Conservation (phyloP, 2,888 invertebrate species). For the Drosophila leonis region DNA sequence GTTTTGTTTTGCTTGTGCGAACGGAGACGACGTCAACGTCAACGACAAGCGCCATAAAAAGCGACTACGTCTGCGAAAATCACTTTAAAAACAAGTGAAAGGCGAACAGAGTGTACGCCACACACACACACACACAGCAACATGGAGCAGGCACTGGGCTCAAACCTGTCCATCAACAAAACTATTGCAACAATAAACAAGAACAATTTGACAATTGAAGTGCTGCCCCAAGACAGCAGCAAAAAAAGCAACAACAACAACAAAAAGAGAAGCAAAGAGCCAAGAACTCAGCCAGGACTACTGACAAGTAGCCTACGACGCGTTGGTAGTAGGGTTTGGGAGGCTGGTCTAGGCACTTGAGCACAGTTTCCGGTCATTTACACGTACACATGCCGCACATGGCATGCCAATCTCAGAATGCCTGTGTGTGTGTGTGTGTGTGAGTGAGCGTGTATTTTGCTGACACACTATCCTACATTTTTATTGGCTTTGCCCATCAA, state of each 20-base stretch:
- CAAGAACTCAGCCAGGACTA: slow-evolving; percentile 27
- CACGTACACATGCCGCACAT: slow-evolving; percentile 67
- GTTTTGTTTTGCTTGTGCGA: slow-evolving; percentile 73
- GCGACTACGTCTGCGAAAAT: slow-evolving; percentile 75
- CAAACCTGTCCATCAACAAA: slow-evolving; percentile 78
- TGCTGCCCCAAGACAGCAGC: slow-evolving; percentile 52
- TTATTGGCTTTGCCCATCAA: slow-evolving; percentile 61
- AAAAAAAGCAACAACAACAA: slow-evolving; percentile 1
- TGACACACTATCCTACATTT: slow-evolving; percentile 83
- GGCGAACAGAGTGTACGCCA: slow-evolving; percentile 27
- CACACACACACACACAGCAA: slow-evolving; percentile 2
- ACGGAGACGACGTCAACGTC: slow-evolving; percentile 45
- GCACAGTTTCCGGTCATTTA: slow-evolving; percentile 84
- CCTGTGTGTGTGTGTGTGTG: slow-evolving; percentile 2
- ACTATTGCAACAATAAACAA: slow-evolving; percentile 80
- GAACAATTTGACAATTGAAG: slow-evolving; percentile 81
- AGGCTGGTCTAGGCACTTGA: slow-evolving; percentile 62
- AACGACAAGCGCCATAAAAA: slow-evolving; percentile 73
- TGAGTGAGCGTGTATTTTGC: slow-evolving; percentile 32
- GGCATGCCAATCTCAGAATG: slow-evolving; percentile 50
- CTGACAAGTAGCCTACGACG: slow-evolving; percentile 53
- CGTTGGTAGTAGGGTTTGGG: not conserved
- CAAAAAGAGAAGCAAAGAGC: slow-evolving; percentile 6
- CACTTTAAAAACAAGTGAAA: slow-evolving; percentile 79
- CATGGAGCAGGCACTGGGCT: slow-evolving; percentile 24